These are phyloP conservation scores for Marasmarcha lunaedactyla DNA, from an alignment of 2,888 invertebrate genomes.

Conservation along the genomic window DNA sequence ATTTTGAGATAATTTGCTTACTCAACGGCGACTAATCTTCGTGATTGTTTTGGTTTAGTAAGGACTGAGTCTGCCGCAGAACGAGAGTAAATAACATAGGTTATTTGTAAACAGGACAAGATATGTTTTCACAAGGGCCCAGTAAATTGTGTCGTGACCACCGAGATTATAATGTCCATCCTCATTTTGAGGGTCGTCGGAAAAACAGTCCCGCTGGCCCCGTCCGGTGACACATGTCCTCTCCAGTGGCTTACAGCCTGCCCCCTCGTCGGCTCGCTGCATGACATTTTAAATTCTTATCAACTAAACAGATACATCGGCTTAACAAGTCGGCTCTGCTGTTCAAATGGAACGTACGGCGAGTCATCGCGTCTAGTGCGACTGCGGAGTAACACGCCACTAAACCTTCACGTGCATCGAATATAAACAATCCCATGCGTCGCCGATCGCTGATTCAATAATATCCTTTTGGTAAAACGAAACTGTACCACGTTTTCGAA, in stretches of 20 bases:
- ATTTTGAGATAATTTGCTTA: no score
- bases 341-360: no score
- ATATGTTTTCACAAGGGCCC: background rate
- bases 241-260: slow-evolving; percentile 37
- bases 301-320: slow-evolving; percentile 13
- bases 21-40: no score
- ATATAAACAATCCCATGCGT: no score
- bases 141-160: background rate
- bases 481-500: no score
- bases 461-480: no score
- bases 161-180: background rate
- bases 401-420: no score
- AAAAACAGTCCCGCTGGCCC: slow-evolving; percentile 32
- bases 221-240: slow-evolving; percentile 43
- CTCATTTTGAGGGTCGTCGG: slow-evolving; percentile 8
- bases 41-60: no score
- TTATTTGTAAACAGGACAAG: background rate
- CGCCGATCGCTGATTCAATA: no score
- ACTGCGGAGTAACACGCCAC: no score
- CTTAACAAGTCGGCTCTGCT: background rate
- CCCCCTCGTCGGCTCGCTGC: slow-evolving; percentile 26
- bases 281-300: slow-evolving; percentile 27
- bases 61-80: background rate
- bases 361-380: no score
- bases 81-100: no score